A percentile compares a stretch with the other conserved stretches of the same genome.
phyloP scores from a whole-genome alignment of 2,113 vertebrate genomes.

The Dolichotis patagonum region DNA sequence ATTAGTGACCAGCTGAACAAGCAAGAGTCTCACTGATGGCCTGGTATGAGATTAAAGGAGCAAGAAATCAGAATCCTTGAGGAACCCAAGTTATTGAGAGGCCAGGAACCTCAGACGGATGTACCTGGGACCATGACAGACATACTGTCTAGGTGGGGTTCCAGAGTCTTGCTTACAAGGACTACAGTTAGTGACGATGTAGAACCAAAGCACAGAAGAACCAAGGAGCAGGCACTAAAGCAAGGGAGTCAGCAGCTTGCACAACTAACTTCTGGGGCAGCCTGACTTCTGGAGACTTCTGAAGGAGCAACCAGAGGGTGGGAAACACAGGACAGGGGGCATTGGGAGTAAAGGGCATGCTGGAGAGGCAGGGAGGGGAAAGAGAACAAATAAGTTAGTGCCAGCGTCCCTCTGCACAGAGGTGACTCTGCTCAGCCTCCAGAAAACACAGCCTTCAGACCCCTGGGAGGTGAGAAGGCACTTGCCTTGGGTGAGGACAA shows the following conservation, averaged over 20 bases:
- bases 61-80: no score
- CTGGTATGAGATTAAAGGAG: neutral
- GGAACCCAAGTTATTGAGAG: accelerated
- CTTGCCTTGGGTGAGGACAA: neutral
- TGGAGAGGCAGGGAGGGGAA: neutral
- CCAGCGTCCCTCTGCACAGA: neutral
- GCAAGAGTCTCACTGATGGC: neutral
- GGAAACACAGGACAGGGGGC: neutral
- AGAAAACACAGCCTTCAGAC: neutral
- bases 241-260: neutral
- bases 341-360: neutral
- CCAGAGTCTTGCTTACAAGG: slow-evolving; percentile 58
- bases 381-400: neutral
- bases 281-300: slow-evolving; percentile 38
- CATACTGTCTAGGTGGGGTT: neutral
- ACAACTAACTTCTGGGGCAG: accelerated
- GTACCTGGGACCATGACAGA: no score
- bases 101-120: neutral
- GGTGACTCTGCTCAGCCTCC: neutral
- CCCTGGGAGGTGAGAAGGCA: neutral
- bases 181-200: slow-evolving; percentile 60
- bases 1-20: slow-evolving; percentile 78
- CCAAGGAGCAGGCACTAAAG: slow-evolving; percentile 31
- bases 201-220: slow-evolving; percentile 53
- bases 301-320: neutral